Conservation (phyloP, 1,140 invertebrate genomes). For the Atopsyche davidsoni region DNA sequence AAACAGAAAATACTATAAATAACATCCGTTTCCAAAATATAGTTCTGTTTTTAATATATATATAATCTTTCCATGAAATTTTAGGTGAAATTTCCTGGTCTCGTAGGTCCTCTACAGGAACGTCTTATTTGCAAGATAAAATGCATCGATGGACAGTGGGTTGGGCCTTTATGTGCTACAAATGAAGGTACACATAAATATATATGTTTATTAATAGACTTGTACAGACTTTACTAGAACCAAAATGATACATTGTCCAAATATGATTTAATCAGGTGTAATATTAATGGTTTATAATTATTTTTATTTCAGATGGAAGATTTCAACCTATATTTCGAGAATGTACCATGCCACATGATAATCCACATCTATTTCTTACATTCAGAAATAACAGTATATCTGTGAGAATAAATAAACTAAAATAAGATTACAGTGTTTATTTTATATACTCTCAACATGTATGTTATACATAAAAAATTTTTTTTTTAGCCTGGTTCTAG, state of each 20-base stretch:
- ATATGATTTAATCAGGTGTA: too few species aligned
- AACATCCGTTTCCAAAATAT: too few species aligned
- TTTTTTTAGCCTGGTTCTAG: conserved; percentile 38
- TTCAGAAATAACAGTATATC: conserved; percentile 39
- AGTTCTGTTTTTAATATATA: too few species aligned
- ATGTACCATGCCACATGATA: conserved; percentile 38
- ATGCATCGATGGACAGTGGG: conserved; percentile 73
- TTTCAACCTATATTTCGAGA: conserved; percentile 42
- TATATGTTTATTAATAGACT: conserved; percentile 2
- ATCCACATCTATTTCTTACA: conserved; percentile 38
- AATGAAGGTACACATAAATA: conserved; percentile 35
- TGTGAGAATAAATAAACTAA: conserved; percentile 11
- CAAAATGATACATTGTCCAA: too few species aligned
- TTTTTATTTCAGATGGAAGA: conserved; percentile 26
- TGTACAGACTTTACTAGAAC: too few species aligned
- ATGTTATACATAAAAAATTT: conserved; percentile 32
- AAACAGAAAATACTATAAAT: too few species aligned
- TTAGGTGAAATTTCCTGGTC: conserved; percentile 57
- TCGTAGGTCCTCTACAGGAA: conserved; percentile 60
- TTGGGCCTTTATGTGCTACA: conserved; percentile 63
- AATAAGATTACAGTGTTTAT: neutral
- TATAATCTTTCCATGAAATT: conserved; percentile 17
- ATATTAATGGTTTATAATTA: neutral
- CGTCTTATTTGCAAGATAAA: conserved; percentile 71
- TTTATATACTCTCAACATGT: neutral